Conservation (phyloP, 2,113 vertebrate genomes). For the Cephalopterus ornatus region DNA sequence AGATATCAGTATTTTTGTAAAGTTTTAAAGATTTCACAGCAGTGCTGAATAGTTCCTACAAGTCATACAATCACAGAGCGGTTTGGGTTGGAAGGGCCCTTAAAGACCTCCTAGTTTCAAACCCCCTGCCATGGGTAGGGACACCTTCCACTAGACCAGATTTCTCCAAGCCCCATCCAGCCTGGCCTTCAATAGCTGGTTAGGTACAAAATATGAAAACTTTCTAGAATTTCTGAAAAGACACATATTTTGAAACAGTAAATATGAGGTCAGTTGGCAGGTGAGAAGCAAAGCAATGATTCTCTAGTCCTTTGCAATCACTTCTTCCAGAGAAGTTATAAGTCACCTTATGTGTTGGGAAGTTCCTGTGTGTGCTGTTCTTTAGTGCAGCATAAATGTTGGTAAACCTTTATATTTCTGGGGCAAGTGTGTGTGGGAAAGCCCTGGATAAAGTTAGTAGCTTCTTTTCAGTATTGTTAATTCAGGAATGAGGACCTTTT, state of each 20-base stretch:
- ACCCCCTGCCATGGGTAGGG: background rate
- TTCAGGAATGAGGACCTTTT: background rate
- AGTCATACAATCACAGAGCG: too few species aligned
- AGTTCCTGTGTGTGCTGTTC: background rate
- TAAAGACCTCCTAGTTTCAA: background rate
- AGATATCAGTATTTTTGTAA: background rate
- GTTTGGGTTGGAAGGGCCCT: background rate
- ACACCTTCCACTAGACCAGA: background rate
- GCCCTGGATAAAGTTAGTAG: background rate
- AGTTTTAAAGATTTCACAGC: background rate
- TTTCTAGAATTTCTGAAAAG: background rate
- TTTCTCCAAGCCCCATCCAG: background rate
- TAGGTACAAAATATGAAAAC: background rate
- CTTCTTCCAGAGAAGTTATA: background rate
- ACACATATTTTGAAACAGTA: fast-evolving
- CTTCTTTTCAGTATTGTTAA: background rate
- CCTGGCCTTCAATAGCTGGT: background rate
- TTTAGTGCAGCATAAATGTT: fast-evolving
- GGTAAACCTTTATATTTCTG: background rate
- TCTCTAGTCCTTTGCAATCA: fast-evolving
- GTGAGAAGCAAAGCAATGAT: background rate
- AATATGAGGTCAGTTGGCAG: fast-evolving
- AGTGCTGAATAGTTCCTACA: background rate
- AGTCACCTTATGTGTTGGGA: background rate
- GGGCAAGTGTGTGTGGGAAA: background rate